These are phyloP conservation scores for Callaeas wilsoni DNA, from an alignment of 2,113 vertebrate genomes.

Conservation along the genomic window DNA sequence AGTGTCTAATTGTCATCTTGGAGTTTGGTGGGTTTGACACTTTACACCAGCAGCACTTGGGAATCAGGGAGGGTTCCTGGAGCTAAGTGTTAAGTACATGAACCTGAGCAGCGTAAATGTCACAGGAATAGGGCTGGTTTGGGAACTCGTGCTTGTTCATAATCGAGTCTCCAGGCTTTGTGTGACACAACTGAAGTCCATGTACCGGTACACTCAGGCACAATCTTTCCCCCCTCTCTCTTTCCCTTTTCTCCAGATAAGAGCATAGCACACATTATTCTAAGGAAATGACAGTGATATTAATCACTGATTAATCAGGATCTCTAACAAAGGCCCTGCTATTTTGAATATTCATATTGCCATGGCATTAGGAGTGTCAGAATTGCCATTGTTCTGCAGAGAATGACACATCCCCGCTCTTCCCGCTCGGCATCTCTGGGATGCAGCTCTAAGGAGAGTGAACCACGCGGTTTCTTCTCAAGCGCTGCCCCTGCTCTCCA, in stretches of 20 bases:
- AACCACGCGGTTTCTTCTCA: fast-evolving
- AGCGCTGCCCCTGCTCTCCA: background rate
- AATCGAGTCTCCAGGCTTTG: background rate
- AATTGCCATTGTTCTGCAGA: background rate
- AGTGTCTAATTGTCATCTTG: background rate
- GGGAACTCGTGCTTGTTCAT: background rate
- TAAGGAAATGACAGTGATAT: slow-evolving; percentile 17
- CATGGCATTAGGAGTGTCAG: slow-evolving; percentile 6
- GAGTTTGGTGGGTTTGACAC: background rate
- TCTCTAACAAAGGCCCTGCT: slow-evolving; percentile 16
- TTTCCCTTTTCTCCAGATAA: slow-evolving; percentile 3
- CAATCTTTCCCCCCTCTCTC: background rate
- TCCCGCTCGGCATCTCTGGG: background rate
- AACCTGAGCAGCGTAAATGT: background rate
- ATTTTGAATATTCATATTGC: slow-evolving; percentile 29
- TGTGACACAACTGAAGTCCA: background rate
- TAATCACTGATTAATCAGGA: slow-evolving; percentile 36
- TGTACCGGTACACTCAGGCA: background rate
- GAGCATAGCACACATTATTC: background rate
- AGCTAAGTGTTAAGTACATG: background rate
- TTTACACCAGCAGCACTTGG: background rate
- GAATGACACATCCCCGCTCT: background rate
- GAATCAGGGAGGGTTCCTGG: background rate
- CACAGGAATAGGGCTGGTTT: background rate
- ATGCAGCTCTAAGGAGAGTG: fast-evolving